Conservation (phyloP, 2,888 invertebrate genomes). For the Dynastes tityus region DNA sequence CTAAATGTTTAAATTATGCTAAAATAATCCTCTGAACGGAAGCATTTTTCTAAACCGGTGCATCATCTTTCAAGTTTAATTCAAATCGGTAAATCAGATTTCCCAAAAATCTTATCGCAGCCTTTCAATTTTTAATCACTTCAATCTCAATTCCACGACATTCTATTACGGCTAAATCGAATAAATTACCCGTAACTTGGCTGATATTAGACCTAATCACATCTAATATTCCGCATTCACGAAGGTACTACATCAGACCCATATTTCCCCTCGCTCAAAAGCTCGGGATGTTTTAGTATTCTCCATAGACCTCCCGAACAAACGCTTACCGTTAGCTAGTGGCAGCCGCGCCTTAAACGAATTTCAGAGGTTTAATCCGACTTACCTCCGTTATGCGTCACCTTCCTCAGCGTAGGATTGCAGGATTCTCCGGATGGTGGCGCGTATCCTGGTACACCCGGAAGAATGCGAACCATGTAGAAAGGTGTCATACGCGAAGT, state of each 20-base stretch:
- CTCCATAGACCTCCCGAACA: constrained; percentile 1
- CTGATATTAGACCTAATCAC: neutral
- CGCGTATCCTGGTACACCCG: constrained; percentile 14
- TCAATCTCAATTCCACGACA: too few species aligned
- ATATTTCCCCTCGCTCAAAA: neutral
- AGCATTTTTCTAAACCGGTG: too few species aligned
- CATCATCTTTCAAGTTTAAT: too few species aligned
- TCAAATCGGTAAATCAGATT: too few species aligned
- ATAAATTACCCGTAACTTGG: neutral
- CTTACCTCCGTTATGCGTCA: neutral
- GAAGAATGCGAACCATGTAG: constrained; percentile 7
- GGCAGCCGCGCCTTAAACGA: constrained; percentile 23
- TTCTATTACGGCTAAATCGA: neutral
- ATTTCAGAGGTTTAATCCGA: constrained; percentile 38
- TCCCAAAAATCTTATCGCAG: too few species aligned
- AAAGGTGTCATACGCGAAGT: constrained; percentile 31
- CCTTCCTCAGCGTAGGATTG: neutral
- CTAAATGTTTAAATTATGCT: too few species aligned
- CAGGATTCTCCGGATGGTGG: neutral
- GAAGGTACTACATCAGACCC: neutral
- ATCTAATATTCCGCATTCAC: constrained; percentile 17
- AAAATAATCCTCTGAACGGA: too few species aligned
- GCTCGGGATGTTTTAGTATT: constrained; percentile 31
- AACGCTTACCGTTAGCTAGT: constrained; percentile 11
- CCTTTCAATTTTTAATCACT: too few species aligned